Conservation (phyloP, 2,113 vertebrate species). For the Odocoileus hemionus region DNA sequence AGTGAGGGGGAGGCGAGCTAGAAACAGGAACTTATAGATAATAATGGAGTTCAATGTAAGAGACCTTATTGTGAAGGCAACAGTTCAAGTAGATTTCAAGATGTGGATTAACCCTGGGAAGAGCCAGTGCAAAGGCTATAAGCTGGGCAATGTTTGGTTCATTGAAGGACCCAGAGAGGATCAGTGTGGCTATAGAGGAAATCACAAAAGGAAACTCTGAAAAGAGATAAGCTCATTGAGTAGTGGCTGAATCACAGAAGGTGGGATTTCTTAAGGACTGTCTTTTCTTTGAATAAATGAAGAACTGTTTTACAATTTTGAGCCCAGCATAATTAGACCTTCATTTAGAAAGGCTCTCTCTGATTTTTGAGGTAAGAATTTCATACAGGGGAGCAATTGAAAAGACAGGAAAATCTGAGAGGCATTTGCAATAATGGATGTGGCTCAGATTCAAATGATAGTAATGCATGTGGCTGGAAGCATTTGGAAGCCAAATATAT, state of each 20-base stretch:
- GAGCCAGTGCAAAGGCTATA: not conserved
- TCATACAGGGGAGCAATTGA: not conserved
- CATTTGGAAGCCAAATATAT: not conserved
- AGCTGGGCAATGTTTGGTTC: not conserved
- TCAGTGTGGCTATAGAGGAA: rapidly evolving
- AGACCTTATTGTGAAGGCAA: not conserved
- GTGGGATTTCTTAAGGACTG: not conserved
- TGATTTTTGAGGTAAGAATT: not conserved
- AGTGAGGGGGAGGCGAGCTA: not conserved
- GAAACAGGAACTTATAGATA: not conserved
- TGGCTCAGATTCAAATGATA: not conserved
- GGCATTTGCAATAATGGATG: not conserved
- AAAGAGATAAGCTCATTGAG: not conserved
- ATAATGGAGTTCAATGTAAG: not conserved
- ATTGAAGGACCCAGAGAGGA: not conserved
- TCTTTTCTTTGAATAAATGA: not conserved
- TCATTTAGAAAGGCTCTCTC: not conserved
- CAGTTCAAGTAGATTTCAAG: not conserved
- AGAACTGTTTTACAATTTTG: not conserved
- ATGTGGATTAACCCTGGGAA: not conserved
- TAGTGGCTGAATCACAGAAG: not conserved
- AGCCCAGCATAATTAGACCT: not conserved
- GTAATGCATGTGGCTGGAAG: not conserved
- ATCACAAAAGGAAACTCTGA: not conserved
- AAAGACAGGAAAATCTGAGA: not conserved